These are phyloP conservation scores for Empis livida DNA, from an alignment of 2,888 invertebrate genomes.

Conservation along the genomic window DNA sequence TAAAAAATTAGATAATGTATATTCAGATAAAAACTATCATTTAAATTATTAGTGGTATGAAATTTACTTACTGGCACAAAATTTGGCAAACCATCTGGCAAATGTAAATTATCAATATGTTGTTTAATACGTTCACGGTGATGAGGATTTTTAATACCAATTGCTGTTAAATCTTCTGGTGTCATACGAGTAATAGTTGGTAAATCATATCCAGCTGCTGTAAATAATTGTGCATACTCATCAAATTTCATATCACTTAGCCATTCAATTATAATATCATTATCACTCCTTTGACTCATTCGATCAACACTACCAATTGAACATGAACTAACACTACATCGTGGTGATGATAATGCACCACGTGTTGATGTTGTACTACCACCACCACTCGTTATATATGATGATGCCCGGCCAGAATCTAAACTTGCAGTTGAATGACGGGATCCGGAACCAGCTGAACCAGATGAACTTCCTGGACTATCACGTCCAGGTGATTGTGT, in stretches of 20 bases:
- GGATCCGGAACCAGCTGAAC: conserved; percentile 76
- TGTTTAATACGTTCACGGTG: conserved; percentile 92
- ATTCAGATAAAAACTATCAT: not conserved
- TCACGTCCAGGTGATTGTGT: conserved; percentile 88
- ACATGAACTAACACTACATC: conserved; percentile 64
- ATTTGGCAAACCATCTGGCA: conserved; percentile 90
- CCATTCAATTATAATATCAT: conserved; percentile 91
- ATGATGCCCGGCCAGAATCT: conserved; percentile 85
- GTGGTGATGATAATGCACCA: conserved; percentile 46
- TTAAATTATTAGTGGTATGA: too few relatives aligned
- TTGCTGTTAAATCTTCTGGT: conserved; percentile 83
- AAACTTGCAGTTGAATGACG: conserved; percentile 75
- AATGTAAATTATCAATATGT: conserved; percentile 87
- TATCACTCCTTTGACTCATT: conserved; percentile 61
- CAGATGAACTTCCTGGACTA: conserved; percentile 80
- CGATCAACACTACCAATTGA: conserved; percentile 67
- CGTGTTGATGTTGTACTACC: conserved; percentile 36
- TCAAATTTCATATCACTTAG: conserved; percentile 85
- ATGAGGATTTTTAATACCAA: conserved; percentile 91
- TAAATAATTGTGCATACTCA: conserved; percentile 86
- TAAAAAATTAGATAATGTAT: too few relatives aligned
- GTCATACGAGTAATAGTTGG: conserved; percentile 98
- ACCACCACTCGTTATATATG: conserved; percentile 44
- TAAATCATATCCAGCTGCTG: conserved; percentile 93
- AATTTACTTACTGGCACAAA: conserved; percentile 70